Conservation (phyloP, 2,113 vertebrate species). For the Labeo catla region DNA sequence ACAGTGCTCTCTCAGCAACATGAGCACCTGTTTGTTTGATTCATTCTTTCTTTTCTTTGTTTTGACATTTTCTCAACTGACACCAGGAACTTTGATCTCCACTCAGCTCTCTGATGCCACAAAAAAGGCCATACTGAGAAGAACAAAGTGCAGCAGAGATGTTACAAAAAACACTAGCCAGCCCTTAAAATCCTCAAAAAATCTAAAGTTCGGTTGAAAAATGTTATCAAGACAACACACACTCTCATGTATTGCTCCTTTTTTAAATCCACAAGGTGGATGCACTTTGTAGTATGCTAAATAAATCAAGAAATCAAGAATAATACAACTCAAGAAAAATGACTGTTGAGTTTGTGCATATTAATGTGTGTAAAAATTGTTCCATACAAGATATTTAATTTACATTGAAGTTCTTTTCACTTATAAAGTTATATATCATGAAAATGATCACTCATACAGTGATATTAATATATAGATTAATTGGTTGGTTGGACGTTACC, state of each 20-base stretch:
- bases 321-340: neutral
- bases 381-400: neutral
- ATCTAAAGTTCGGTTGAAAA: neutral
- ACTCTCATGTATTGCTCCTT: too few relatives aligned
- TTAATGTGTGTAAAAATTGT: neutral
- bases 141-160: constrained; percentile 38
- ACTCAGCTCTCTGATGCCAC: constrained; percentile 32
- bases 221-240: neutral
- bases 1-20: constrained; percentile 28
- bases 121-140: constrained; percentile 50
- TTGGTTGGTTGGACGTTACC: neutral
- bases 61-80: constrained; percentile 26
- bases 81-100: constrained; percentile 52
- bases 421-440: too few relatives aligned
- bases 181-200: constrained; percentile 12
- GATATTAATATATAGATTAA: neutral
- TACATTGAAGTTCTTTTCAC: neutral
- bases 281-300: neutral
- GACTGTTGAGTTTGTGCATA: neutral
- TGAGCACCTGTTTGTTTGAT: constrained; percentile 56
- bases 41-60: constrained; percentile 35
- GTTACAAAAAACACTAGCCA: constrained; percentile 4
- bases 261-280: neutral
- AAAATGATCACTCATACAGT: too few relatives aligned
- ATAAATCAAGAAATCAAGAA: neutral